These are phyloP conservation scores for Epinephelus cyanopodus DNA, from an alignment of 2,113 vertebrate genomes.

Conservation along the genomic window DNA sequence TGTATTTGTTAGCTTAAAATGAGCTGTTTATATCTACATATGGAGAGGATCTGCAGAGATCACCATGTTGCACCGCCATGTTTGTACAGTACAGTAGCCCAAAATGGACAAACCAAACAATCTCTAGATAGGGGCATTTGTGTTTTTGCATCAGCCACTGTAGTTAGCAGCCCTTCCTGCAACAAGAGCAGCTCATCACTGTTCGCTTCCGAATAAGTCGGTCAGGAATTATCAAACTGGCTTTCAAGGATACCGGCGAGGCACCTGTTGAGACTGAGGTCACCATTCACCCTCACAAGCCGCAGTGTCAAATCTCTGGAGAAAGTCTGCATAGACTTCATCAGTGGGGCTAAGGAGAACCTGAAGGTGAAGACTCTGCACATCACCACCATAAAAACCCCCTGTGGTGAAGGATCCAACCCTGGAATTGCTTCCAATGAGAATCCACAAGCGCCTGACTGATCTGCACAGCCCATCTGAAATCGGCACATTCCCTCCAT, in stretches of 20 bases:
- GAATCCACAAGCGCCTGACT: conserved; percentile 78
- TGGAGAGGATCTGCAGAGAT: too few species aligned
- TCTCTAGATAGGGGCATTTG: too few species aligned
- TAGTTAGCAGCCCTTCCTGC: too few species aligned
- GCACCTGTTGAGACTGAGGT: conserved; percentile 96
- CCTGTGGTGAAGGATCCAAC: conserved; percentile 95
- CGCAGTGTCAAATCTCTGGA: conserved; percentile 97
- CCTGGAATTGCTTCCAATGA: too few species aligned
- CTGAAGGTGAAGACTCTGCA: conserved; percentile 99
- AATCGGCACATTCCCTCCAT: conserved; percentile 99
- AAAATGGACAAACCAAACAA: too few species aligned
- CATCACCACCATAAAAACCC: conserved; percentile 96
- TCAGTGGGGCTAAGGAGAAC: conserved; percentile 97
- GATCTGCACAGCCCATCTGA: conserved; percentile 98
- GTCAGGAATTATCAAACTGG: conserved; percentile 90
- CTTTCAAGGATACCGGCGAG: conserved; percentile 97
- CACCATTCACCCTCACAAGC: conserved; percentile 95
- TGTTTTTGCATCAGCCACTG: too few species aligned
- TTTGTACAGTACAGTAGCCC: too few species aligned
- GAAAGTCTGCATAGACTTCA: conserved; percentile 97
- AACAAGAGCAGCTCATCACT: too few species aligned
- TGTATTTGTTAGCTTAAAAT: too few species aligned
- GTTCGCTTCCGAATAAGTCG: conserved; percentile 93
- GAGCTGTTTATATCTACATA: too few species aligned
- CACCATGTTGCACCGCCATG: too few species aligned